phyloP scores from a whole-genome alignment of 2,113 vertebrate species.

The Sitta europaea region DNA sequence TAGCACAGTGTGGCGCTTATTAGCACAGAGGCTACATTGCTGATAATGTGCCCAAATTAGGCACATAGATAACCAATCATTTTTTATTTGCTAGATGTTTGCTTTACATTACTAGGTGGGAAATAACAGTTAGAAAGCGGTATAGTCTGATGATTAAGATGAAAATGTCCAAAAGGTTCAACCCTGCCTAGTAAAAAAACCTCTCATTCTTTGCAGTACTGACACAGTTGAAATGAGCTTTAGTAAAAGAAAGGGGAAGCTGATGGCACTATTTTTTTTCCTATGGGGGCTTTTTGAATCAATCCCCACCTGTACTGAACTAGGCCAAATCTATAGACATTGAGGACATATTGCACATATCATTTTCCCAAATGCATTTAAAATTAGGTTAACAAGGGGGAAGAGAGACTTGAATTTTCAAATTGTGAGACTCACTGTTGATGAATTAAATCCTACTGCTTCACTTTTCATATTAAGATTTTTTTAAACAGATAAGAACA shows the following conservation, averaged over 20 bases:
- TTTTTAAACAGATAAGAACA: background rate
- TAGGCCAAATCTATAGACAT: slow-evolving; percentile 51
- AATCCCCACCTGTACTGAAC: slow-evolving; percentile 31
- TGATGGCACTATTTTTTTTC: background rate
- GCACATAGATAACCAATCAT: background rate
- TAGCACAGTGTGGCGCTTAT: background rate
- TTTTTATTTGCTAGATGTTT: background rate
- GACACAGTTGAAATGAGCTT: background rate
- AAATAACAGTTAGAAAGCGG: background rate
- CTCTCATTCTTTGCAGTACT: background rate
- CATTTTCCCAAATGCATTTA: slow-evolving; percentile 49
- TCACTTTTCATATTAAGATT: background rate
- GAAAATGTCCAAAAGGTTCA: background rate
- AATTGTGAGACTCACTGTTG: background rate
- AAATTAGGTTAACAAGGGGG: slow-evolving; percentile 50
- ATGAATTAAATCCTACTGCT: background rate
- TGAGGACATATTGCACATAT: background rate
- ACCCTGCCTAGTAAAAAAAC: background rate
- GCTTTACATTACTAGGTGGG: background rate
- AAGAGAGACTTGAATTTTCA: slow-evolving; percentile 22
- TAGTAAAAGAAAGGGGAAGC: background rate
- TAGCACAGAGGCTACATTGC: background rate
- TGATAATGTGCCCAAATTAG: background rate
- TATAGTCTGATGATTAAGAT: background rate
- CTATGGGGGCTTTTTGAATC: background rate